Conservation (phyloP, 2,888 invertebrate species). For the Scotopteryx bipunctaria region DNA sequence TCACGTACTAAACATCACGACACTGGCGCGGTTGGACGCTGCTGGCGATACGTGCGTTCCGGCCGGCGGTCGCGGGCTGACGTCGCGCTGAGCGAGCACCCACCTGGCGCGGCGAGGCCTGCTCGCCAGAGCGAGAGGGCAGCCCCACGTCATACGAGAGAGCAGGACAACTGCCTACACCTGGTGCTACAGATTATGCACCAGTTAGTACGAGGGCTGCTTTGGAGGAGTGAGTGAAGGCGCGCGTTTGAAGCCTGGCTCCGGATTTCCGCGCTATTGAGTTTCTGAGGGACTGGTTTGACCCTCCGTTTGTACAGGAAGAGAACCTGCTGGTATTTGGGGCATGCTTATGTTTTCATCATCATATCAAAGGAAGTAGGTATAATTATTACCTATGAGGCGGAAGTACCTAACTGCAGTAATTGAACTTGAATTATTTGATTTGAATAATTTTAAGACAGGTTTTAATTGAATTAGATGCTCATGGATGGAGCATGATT, state of each 20-base stretch:
- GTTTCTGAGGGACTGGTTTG: conserved; percentile 53
- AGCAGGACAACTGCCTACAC: conserved; percentile 68
- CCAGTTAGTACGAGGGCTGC: conserved; percentile 4
- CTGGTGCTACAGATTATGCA: conserved; percentile 44
- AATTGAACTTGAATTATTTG: too few species aligned
- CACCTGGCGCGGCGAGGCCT: conserved; percentile 56
- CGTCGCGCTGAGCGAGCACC: conserved; percentile 59
- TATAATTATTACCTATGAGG: too few species aligned
- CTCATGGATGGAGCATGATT: too few species aligned
- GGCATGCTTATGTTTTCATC: not conserved
- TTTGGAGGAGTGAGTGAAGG: conserved; percentile 44
- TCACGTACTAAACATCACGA: conserved; percentile 73
- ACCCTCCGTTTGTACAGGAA: conserved; percentile 54
- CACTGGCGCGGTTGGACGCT: conserved; percentile 53
- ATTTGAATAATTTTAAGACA: too few species aligned
- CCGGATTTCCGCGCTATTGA: conserved; percentile 74
- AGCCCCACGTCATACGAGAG: conserved; percentile 40
- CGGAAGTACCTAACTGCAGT: too few species aligned
- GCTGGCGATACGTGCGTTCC: conserved; percentile 53
- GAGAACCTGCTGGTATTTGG: conserved; percentile 31
- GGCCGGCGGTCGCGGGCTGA: conserved; percentile 71
- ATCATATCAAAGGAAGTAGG: not conserved
- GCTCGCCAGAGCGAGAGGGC: conserved; percentile 62
- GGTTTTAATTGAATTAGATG: too few species aligned
- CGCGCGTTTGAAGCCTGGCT: conserved; percentile 55